Base-by-base conservation (phyloP, 2,113 vertebrate genomes). In the Pseudorhombus dupliciocellatus region DNA sequence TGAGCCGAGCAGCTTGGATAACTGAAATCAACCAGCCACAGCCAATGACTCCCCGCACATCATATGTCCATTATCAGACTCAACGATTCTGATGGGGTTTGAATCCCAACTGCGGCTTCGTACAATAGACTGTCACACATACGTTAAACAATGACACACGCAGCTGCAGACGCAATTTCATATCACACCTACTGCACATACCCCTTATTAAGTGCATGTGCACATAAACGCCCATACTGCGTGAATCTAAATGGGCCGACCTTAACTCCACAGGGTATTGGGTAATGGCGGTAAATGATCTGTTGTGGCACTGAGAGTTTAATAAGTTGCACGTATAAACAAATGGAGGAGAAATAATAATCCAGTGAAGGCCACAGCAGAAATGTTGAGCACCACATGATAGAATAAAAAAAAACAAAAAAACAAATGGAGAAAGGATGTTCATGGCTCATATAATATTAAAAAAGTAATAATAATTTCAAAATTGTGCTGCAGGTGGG, bases 21-120 rank as follows among this genome's bases (percentile, higher is more conserved):
- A 55, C 12, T 72, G 22, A 72, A 64, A n/a, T n/a, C 18, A 48
- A 7, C 46, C 24, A 34, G 40, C 40, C 50, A 25, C 12, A 56
- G 66, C 30, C 66, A 44, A 70, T 71, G 71, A 61, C 40, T 70
- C 31, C 25, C 21, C 44, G 67, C 65, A 46, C 58, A 57, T 54
- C 69, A 22, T 55, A 40, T 5, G 16, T 65, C 30, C 48, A 71
- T 62, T 46, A 44, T 44, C 50, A 70, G 59, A 62, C 52, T 31
- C 37, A 30, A 8, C 24, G 42, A 53, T 52, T 61, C 65, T 24
- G 60, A 26, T 58, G 30, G 25, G 72, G 26, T 48, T 50, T 31
- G 34, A 37, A 37, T 60, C 30, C 51, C 57, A 48, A 37, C 59
- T 18, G 18, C 16, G 26, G 30, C 28, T 34, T 24, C 15, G 56